Evolutionary conservation across 2,888 invertebrate species (phyloP).

Genomic region (Colletes collaris): DNA sequence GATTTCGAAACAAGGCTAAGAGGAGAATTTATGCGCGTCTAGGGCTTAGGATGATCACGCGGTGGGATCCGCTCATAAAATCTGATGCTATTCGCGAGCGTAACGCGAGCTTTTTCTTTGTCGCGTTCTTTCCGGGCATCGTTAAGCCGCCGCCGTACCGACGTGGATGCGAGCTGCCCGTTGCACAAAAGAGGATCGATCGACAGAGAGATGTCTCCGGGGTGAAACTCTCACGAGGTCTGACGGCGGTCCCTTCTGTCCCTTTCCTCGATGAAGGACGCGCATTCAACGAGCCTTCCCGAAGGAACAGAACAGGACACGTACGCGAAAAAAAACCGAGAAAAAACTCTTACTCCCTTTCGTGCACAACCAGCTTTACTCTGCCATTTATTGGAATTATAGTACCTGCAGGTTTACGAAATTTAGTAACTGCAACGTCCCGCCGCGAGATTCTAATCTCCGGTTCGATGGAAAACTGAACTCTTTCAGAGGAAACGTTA

Average conservation of each 20-base stretch:
- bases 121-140: slow-evolving; percentile 30
- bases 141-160: slow-evolving; percentile 29
- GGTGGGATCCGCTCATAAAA: slow-evolving; percentile 3
- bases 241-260: slow-evolving; percentile 12
- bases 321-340: not conserved
- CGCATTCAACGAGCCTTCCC: slow-evolving; percentile 9
- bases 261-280: slow-evolving; percentile 8
- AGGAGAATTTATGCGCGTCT: not conserved
- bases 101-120: slow-evolving; percentile 21
- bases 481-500: not conserved
- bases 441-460: no score
- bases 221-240: slow-evolving; percentile 31
- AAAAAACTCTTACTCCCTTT: not conserved
- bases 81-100: not conserved
- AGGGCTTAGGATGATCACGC: not conserved
- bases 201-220: slow-evolving; percentile 22
- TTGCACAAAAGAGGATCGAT: slow-evolving; percentile 43
- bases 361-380: not conserved
- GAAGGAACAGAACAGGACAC: not conserved
- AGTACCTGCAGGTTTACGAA: not conserved
- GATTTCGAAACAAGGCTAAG: not conserved
- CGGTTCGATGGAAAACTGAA: not conserved
- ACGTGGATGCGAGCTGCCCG: slow-evolving; percentile 16
- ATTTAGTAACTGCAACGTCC: not conserved
- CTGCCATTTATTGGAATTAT: not conserved